phyloP scores from a whole-genome alignment of 2,797 vertebrate species.

The Diglossa cyanea region DNA sequence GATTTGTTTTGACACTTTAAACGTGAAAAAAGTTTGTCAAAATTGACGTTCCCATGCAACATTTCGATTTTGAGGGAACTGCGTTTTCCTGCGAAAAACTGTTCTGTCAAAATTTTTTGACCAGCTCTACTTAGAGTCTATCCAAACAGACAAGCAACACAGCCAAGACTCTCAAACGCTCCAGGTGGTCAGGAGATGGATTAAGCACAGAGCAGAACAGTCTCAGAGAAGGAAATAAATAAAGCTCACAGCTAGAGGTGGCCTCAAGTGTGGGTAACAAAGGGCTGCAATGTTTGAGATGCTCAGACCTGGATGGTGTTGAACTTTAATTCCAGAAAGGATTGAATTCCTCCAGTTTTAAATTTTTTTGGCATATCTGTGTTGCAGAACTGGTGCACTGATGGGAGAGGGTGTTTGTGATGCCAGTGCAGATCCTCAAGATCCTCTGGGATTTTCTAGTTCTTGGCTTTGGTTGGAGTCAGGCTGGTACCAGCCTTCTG shows the following conservation, averaged over 20 bases:
- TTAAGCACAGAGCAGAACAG: slow-evolving; percentile 54
- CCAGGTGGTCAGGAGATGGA: slow-evolving; percentile 63
- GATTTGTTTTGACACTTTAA: slow-evolving; percentile 55
- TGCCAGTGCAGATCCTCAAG: neutral
- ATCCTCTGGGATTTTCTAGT: neutral
- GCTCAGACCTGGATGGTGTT: neutral
- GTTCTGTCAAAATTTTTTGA: slow-evolving; percentile 63
- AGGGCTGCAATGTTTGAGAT: neutral
- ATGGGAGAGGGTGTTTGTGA: neutral
- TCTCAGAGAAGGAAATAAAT: slow-evolving; percentile 47
- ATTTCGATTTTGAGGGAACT: neutral
- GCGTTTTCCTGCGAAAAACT: slow-evolving; percentile 31
- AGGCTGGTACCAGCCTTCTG: neutral
- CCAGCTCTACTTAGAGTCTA: slow-evolving; percentile 46
- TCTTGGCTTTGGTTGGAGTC: neutral
- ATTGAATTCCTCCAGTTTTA: neutral
- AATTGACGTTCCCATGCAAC: slow-evolving; percentile 45
- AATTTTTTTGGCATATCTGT: neutral
- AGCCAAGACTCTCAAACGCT: slow-evolving; percentile 52
- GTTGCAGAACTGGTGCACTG: neutral
- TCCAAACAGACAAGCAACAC: slow-evolving; percentile 54
- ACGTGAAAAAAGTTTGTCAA: slow-evolving; percentile 20
- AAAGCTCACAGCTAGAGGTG: slow-evolving; percentile 15
- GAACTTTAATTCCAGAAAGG: neutral
- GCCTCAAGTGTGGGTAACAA: neutral